Conservation (phyloP, 2,888 invertebrate species). For the Napeogenes inachia region DNA sequence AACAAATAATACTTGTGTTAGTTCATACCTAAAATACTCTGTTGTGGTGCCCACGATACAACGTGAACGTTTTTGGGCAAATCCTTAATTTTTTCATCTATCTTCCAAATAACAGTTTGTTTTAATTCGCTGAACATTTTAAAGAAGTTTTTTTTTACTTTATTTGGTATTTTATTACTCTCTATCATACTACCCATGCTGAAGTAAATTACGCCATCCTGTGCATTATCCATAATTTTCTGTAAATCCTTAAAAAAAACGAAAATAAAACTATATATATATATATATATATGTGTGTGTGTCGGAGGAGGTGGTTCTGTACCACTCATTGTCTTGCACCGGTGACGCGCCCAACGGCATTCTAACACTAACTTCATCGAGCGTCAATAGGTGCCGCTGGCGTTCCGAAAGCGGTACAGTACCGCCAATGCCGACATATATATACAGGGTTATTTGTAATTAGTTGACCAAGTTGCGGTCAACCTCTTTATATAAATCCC, state of each 20-base stretch:
- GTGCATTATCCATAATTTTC: constrained; percentile 47
- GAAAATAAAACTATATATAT: neutral
- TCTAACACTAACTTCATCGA: too few relatives aligned
- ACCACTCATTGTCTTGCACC: too few relatives aligned
- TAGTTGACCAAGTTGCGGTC: too few relatives aligned
- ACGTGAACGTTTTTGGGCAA: constrained; percentile 63
- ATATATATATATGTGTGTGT: too few relatives aligned
- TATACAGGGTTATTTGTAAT: too few relatives aligned
- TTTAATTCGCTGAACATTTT: constrained; percentile 49
- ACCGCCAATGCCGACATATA: too few relatives aligned
- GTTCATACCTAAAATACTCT: constrained; percentile 46
- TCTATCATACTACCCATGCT: constrained; percentile 57
- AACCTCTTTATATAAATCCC: too few relatives aligned
- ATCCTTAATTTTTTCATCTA: constrained; percentile 44
- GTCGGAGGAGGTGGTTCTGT: too few relatives aligned
- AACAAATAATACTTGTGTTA: constrained; percentile 13
- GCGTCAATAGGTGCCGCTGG: too few relatives aligned
- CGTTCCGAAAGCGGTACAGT: too few relatives aligned
- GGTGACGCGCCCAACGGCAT: too few relatives aligned
- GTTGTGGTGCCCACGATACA: constrained; percentile 63
- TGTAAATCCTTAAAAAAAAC: constrained; percentile 45
- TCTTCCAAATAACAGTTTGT: constrained; percentile 61
- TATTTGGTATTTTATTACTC: constrained; percentile 44
- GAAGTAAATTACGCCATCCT: constrained; percentile 59
- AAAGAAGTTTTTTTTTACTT: constrained; percentile 39